These are phyloP conservation scores for Habropoda laboriosa DNA, from an alignment of 1,140 invertebrate species.

Conservation along the genomic window DNA sequence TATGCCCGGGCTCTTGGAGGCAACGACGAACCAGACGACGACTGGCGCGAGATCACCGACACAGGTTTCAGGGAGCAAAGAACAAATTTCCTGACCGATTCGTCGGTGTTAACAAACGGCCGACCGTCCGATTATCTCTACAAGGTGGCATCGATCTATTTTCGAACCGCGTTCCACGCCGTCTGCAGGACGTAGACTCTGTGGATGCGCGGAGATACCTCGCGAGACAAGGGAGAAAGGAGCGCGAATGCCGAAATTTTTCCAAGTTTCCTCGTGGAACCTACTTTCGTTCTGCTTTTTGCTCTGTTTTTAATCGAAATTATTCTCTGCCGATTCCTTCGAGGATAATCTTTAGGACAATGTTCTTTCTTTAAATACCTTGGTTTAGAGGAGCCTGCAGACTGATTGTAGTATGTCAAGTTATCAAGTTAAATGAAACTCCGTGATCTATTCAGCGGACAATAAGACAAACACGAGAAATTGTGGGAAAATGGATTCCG, in stretches of 20 bases:
- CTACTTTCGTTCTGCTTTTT: not conserved
- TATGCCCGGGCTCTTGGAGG: not conserved
- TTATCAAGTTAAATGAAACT: no score
- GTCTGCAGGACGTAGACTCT: not conserved
- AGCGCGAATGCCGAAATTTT: no score
- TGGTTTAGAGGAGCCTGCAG: no score
- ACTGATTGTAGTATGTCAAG: no score
- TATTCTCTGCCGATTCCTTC: no score
- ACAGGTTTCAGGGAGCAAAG: no score
- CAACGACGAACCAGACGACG: not conserved
- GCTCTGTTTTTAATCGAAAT: no score
- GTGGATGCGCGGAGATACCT: not conserved
- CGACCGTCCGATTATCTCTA: slow-evolving; percentile 1
- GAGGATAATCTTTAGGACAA: no score
- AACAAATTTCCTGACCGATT: not conserved
- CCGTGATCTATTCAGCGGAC: no score
- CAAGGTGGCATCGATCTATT: slow-evolving; percentile 33
- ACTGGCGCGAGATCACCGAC: not conserved
- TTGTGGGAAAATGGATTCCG: no score
- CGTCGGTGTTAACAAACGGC: slow-evolving; percentile 14
- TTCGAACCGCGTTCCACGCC: slow-evolving; percentile 19
- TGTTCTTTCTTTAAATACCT: no score
- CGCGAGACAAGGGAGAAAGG: not conserved
- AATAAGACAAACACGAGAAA: no score
- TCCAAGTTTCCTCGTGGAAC: not conserved